phyloP scores from a whole-genome alignment of 2,113 vertebrate genomes.

The Pampusana beccarii region DNA sequence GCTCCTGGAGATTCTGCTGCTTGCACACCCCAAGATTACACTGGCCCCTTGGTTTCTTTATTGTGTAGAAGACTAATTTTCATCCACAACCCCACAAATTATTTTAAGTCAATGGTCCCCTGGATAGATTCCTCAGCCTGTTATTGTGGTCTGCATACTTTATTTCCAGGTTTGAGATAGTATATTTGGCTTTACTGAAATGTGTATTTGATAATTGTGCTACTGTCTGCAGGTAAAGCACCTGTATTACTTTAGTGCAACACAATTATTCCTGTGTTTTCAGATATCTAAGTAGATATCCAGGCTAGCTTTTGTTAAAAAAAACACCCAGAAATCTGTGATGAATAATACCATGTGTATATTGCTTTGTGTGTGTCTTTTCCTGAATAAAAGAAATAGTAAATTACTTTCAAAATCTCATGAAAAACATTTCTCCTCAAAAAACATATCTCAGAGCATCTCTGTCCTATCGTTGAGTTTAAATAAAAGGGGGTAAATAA shows the following conservation, averaged over 20 bases:
- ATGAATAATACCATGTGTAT: neutral
- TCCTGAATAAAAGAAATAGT: constrained; percentile 10
- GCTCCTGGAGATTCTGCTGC: neutral
- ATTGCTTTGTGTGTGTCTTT: neutral
- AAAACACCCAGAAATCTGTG: neutral
- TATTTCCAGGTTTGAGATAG: neutral
- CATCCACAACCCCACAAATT: neutral
- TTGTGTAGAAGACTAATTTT: neutral
- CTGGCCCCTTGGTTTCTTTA: neutral
- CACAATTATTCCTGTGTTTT: constrained; percentile 18
- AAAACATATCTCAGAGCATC: neutral
- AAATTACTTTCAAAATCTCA: constrained; percentile 19
- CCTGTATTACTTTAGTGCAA: constrained; percentile 28
- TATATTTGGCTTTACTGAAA: neutral
- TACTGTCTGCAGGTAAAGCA: neutral
- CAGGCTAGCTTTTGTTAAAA: constrained; percentile 17
- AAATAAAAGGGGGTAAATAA: neutral
- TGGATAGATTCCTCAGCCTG: neutral
- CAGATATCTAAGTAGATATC: constrained; percentile 20
- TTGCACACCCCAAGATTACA: neutral
- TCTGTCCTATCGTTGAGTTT: neutral
- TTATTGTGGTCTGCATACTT: neutral
- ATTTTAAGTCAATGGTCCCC: neutral
- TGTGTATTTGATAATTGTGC: neutral
- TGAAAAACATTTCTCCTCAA: neutral